Percentiles rank a stretch among this genome's conserved stretches.
Evolutionary conservation across 2,797 vertebrate genomes (phyloP).

Genomic region (Enteromius thamalakanensis): DNA sequence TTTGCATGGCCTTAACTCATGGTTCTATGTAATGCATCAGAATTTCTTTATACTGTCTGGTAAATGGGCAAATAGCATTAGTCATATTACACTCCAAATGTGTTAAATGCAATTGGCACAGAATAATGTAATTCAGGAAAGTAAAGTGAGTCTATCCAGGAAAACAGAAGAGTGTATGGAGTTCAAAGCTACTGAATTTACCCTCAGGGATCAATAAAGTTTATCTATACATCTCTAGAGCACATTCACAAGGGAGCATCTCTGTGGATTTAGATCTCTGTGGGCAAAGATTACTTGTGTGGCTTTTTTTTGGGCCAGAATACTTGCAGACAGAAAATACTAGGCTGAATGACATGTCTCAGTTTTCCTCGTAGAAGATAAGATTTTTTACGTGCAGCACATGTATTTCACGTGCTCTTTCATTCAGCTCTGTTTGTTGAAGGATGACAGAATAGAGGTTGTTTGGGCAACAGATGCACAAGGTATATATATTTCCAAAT

Average conservation of each 20-base stretch:
- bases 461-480: slow-evolving; percentile 11
- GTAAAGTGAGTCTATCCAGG: slow-evolving; percentile 49
- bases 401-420: not conserved
- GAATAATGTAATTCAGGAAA: slow-evolving; percentile 40
- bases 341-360: not conserved
- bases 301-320: not conserved
- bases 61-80: not conserved
- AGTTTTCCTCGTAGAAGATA: not conserved
- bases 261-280: not conserved
- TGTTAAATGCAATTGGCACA: not conserved
- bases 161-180: slow-evolving; percentile 55
- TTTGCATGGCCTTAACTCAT: not conserved
- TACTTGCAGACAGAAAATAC: not conserved
- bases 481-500: slow-evolving; percentile 1
- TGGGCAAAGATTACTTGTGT: not conserved
- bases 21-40: not conserved
- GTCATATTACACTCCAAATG: too few relatives aligned
- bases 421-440: not conserved
- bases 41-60: not conserved
- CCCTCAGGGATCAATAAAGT: slow-evolving; percentile 29
- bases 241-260: not conserved
- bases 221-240: slow-evolving; percentile 21
- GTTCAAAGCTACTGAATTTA: slow-evolving; percentile 31
- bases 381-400: not conserved
- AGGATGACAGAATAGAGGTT: not conserved